Evolutionary conservation across 64 coral and sea anemone species (phyloP).

Genomic region (Dendrophyllia cribrosa): DNA sequence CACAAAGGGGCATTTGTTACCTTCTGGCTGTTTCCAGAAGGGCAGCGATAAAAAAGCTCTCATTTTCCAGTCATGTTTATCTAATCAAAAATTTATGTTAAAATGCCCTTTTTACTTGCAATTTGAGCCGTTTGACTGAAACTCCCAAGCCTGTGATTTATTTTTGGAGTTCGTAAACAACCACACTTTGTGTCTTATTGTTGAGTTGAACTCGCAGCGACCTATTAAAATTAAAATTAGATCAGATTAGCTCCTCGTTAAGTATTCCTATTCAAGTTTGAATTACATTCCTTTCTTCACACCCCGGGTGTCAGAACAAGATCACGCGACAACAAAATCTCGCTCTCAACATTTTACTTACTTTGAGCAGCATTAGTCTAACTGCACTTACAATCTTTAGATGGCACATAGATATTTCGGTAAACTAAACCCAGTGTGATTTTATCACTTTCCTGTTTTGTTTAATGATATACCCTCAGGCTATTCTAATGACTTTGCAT

Average conservation of each 20-base stretch:
- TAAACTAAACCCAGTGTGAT: conserved; percentile 1
- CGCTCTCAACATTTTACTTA: not conserved
- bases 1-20: not conserved
- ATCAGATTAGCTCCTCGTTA: conserved; percentile 23
- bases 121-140: not conserved
- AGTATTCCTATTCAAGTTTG: not conserved
- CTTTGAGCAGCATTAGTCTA: too few species aligned
- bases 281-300: not conserved
- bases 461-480: not conserved
- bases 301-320: not conserved
- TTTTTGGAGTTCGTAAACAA: conserved; percentile 15
- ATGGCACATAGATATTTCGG: not conserved
- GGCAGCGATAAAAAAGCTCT: not conserved
- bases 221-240: conserved; percentile 5
- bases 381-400: too few species aligned
- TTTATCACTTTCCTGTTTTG: not conserved
- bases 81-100: conserved; percentile 42
- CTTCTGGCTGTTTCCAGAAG: not conserved
- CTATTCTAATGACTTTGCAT: not conserved
- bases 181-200: not conserved
- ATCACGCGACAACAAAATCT: conserved; percentile 9
- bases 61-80: conserved; percentile 1
- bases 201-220: not conserved
- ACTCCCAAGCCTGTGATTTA: not conserved
- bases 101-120: not conserved